Conservation (phyloP, 2,888 invertebrate species). For the Rhingia campestris region DNA sequence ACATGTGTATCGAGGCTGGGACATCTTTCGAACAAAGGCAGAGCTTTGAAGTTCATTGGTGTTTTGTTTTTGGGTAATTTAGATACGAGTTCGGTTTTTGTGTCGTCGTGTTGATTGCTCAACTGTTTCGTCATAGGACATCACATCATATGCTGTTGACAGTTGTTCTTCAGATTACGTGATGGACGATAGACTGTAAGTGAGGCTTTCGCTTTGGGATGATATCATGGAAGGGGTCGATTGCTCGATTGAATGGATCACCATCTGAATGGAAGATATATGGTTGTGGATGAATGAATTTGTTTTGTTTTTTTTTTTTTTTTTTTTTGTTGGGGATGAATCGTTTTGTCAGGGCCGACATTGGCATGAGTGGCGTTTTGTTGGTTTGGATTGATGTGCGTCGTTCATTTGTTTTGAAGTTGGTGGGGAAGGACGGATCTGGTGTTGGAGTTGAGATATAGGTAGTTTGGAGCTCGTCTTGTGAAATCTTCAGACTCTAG, state of each 20-base stretch:
- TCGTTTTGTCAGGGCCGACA: background rate
- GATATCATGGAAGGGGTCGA: constrained; percentile 27
- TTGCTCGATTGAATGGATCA: constrained; percentile 21
- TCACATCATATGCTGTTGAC: background rate
- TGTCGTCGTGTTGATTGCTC: background rate
- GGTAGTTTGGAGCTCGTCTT: too few relatives aligned
- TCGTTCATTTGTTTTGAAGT: background rate
- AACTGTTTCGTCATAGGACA: background rate
- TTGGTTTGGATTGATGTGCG: background rate
- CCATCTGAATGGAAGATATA: constrained; percentile 10
- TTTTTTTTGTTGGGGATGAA: constrained; percentile 1
- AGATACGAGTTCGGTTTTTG: background rate
- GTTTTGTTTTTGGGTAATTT: background rate
- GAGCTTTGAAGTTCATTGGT: background rate
- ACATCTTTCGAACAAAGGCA: background rate
- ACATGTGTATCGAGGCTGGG: background rate
- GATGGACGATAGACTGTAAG: background rate
- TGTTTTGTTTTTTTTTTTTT: too few relatives aligned
- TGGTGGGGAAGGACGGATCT: background rate
- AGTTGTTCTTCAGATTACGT: constrained; percentile 1
- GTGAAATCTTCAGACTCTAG: too few relatives aligned
- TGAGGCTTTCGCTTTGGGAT: background rate
- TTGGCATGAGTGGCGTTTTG: background rate
- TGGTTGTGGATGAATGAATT: constrained; percentile 8
- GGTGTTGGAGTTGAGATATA: background rate